Evolutionary conservation across 2,797 vertebrate genomes (phyloP).

Genomic region (Trachops cirrhosus): DNA sequence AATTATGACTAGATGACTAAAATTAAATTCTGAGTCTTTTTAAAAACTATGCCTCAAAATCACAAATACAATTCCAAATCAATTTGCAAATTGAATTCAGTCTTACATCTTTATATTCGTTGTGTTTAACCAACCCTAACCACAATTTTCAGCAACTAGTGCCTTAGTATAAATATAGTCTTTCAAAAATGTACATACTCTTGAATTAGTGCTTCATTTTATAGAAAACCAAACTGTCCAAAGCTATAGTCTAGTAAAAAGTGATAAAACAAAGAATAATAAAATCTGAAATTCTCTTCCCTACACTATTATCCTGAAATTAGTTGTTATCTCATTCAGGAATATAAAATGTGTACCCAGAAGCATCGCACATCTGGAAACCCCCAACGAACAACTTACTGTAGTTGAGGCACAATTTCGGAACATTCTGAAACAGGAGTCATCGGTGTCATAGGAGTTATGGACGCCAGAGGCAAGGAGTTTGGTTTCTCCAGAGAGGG

Average conservation of each 20-base stretch:
- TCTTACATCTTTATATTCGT: constrained; percentile 28
- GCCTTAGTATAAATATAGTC: background rate
- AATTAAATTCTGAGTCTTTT: constrained; percentile 42
- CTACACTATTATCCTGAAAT: constrained; percentile 3
- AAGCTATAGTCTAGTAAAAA: background rate
- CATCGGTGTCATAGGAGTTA: constrained; percentile 90
- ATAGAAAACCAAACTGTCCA: background rate
- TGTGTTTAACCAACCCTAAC: background rate
- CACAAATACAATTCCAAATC: constrained; percentile 5
- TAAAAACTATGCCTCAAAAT: background rate
- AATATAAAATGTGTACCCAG: background rate
- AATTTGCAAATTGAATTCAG: constrained; percentile 28
- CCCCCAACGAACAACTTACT: constrained; percentile 85
- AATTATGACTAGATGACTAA: background rate
- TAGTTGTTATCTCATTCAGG: background rate
- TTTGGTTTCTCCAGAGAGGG: constrained; percentile 68
- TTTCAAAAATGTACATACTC: background rate
- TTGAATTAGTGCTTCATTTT: constrained; percentile 4
- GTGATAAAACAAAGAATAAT: constrained; percentile 7
- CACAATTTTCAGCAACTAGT: constrained; percentile 8
- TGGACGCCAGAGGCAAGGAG: constrained; percentile 84
- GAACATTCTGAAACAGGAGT: constrained; percentile 89
- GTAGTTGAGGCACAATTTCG: constrained; percentile 93
- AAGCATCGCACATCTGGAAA: background rate
- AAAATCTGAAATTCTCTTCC: background rate